Evolutionary conservation across 2,113 vertebrate genomes (phyloP).

Genomic region (Onychostruthus taczanowskii): DNA sequence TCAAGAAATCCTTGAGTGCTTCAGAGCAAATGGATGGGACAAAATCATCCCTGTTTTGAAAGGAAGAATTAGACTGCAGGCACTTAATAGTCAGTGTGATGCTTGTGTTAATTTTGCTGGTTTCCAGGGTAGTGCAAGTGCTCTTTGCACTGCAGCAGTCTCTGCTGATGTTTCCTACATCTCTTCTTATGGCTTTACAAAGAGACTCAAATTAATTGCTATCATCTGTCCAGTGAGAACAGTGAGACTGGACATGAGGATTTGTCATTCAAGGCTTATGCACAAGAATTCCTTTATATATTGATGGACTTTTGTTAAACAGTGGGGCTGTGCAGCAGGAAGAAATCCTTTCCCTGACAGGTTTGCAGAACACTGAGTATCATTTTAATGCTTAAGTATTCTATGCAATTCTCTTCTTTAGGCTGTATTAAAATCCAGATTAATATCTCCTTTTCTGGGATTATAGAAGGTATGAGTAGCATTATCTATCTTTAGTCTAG

Average conservation of each 20-base stretch:
- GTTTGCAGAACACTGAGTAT: background rate
- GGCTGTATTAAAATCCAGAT: background rate
- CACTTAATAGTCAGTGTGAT: background rate
- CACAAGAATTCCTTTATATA: background rate
- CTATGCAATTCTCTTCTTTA: background rate
- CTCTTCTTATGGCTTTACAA: background rate
- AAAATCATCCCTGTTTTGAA: background rate
- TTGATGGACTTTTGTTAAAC: background rate
- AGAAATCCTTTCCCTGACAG: background rate
- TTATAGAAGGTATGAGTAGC: background rate
- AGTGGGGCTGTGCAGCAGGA: background rate
- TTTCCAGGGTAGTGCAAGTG: background rate
- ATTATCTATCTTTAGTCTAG: background rate
- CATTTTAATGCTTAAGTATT: background rate
- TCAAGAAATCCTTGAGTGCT: background rate
- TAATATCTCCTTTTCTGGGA: background rate
- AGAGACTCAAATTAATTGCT: background rate
- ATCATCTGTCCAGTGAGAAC: background rate
- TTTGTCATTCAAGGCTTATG: background rate
- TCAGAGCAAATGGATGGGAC: background rate
- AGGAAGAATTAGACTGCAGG: background rate
- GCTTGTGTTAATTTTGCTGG: background rate
- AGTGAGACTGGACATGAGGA: background rate
- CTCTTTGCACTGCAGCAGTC: conserved; percentile 9
- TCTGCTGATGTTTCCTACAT: background rate